Percentiles rank a stretch among this genome's conserved stretches.
Conservation (phyloP, 2,888 invertebrate species). For the Heliconius charithonia region DNA sequence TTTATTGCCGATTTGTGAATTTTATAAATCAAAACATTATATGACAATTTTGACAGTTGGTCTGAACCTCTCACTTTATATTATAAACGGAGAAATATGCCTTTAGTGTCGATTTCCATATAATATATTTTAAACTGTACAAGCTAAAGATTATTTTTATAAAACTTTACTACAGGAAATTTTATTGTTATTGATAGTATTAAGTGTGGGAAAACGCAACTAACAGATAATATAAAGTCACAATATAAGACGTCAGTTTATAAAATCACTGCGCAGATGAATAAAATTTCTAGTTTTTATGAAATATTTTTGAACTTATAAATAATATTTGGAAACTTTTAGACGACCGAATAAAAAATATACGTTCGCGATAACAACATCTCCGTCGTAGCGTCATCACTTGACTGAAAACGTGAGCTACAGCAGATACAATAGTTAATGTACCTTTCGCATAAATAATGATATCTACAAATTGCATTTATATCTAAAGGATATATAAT, state of each 20-base stretch:
- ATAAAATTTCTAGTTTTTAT: neutral
- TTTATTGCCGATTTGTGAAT: constrained; percentile 37
- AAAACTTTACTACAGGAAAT: neutral
- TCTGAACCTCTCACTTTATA: constrained; percentile 29
- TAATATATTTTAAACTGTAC: neutral
- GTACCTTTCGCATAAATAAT: neutral
- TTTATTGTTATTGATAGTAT: neutral
- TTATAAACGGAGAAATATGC: neutral
- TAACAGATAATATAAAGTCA: constrained; percentile 33
- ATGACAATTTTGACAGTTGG: constrained; percentile 40
- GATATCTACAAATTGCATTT: neutral
- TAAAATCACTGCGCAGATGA: constrained; percentile 17
- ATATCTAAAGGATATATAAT: neutral
- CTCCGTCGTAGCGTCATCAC: neutral
- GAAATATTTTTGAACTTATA: neutral
- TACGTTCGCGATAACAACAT: neutral
- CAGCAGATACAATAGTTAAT: neutral
- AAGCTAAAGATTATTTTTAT: neutral
- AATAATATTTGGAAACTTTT: neutral
- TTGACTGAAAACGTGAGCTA: neutral
- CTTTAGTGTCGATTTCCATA: neutral
- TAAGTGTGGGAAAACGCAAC: neutral
- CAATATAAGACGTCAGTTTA: constrained; percentile 14
- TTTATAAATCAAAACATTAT: constrained; percentile 40
- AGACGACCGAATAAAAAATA: neutral